Evolutionary conservation across 2,888 invertebrate genomes (phyloP).

Genomic region (Luperina testacea): DNA sequence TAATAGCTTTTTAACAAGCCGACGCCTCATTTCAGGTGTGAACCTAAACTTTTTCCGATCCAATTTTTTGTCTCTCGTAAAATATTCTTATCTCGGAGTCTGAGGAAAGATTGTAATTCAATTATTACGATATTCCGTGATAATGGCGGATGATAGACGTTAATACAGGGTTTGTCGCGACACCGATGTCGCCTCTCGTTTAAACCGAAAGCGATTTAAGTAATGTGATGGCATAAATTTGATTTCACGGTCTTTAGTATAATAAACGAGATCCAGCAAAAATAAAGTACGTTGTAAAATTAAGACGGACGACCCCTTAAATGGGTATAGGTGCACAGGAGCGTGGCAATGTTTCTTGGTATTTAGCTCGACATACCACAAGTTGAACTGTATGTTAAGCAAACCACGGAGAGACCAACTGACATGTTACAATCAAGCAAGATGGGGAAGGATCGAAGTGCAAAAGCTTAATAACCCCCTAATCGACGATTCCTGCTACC

Average conservation of each 20-base stretch:
- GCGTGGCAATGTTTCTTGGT: constrained; percentile 20
- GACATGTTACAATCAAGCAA: constrained; percentile 69
- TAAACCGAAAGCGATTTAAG: constrained; percentile 53
- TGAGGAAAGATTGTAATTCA: constrained; percentile 69
- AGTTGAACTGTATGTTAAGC: constrained; percentile 48
- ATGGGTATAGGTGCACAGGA: constrained; percentile 29
- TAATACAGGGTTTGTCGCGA: constrained; percentile 63
- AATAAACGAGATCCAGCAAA: constrained; percentile 42
- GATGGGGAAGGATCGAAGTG: constrained; percentile 70
- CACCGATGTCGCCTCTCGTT: constrained; percentile 53
- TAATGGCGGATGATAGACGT: constrained; percentile 71
- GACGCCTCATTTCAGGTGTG: constrained; percentile 81
- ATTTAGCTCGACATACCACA: constrained; percentile 53
- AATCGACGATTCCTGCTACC: constrained; percentile 81
- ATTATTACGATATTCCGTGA: constrained; percentile 69
- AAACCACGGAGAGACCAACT: constrained; percentile 61
- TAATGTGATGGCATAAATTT: constrained; percentile 65
- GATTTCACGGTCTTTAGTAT: constrained; percentile 60
- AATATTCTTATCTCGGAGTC: constrained; percentile 57
- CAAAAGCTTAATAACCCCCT: constrained; percentile 79
- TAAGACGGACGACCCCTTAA: constrained; percentile 31
- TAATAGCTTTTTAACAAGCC: constrained; percentile 90
- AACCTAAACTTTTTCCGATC: constrained; percentile 76
- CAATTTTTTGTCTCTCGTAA: constrained; percentile 62
- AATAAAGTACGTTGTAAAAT: constrained; percentile 40